These are phyloP conservation scores for Manacus vitellinus DNA, from an alignment of 2,113 vertebrate genomes.

Conservation along the genomic window DNA sequence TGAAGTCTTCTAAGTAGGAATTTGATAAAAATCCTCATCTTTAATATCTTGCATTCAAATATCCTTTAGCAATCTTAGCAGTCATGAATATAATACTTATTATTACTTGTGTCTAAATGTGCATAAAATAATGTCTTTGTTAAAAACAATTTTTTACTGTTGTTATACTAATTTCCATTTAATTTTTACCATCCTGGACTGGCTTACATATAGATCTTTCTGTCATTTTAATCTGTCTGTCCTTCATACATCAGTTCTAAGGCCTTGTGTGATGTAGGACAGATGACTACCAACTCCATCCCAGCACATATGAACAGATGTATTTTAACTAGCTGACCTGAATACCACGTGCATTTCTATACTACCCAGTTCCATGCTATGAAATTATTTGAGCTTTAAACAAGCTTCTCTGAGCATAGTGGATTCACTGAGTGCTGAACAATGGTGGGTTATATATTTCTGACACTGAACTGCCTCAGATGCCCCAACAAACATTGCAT, in stretches of 20 bases:
- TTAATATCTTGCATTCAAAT: constrained; percentile 62
- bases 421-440: neutral
- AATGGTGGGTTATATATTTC: neutral
- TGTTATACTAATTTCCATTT: constrained; percentile 21
- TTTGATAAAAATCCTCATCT: constrained; percentile 62
- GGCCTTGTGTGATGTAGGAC: neutral
- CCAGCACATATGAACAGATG: neutral
- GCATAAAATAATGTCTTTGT: constrained; percentile 31
- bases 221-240: neutral
- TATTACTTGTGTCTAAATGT: constrained; percentile 28
- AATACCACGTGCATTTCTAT: neutral
- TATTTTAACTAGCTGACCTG: neutral
- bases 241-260: neutral
- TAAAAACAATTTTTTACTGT: neutral
- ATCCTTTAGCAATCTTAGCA: constrained; percentile 40
- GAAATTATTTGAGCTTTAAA: neutral
- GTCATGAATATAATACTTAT: constrained; percentile 44
- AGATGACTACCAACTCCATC: neutral
- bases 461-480: neutral
- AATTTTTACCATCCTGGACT: neutral
- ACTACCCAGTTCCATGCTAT: neutral
- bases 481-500: neutral
- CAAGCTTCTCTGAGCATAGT: neutral
- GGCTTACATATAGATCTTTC: neutral
- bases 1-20: constrained; percentile 53